phyloP scores from a whole-genome alignment of 2,797 vertebrate genomes.

The Channallabes apus region DNA sequence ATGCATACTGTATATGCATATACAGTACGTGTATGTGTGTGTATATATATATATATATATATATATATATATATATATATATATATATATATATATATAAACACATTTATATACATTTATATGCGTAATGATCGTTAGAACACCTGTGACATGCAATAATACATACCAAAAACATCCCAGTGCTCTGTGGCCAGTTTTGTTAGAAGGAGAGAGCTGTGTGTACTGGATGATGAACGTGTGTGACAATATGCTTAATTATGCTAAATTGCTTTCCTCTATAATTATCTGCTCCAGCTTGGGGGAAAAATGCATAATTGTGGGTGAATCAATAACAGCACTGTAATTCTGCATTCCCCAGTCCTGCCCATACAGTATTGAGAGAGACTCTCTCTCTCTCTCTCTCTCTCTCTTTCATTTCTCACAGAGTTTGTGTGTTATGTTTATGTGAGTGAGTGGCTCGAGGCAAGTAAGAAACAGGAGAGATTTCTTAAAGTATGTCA shows the following conservation, averaged over 20 bases:
- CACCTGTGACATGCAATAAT: no score
- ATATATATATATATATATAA: no score
- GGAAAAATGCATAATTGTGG: slow-evolving; percentile 15
- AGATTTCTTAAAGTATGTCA: not conserved
- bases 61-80: no score
- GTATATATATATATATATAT: no score
- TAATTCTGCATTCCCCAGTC: not conserved
- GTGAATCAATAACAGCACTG: slow-evolving; percentile 21
- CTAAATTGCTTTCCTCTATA: slow-evolving; percentile 43
- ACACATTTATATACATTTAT: no score
- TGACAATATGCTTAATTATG: slow-evolving; percentile 36
- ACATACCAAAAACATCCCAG: no score
- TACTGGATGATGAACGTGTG: not conserved
- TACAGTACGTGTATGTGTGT: no score
- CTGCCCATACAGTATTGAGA: not conserved
- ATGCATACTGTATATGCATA: no score
- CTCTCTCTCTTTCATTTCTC: not conserved
- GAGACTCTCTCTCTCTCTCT: not conserved
- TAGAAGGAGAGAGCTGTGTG: not conserved
- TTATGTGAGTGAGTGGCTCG: not conserved
- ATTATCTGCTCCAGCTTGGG: slow-evolving; percentile 27
- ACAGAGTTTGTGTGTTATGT: not conserved
- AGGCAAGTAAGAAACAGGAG: not conserved
- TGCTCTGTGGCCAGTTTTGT: not conserved
- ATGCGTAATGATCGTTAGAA: no score